Percentiles rank a stretch among this genome's conserved stretches.
Conservation (phyloP, 2,797 vertebrate species). For the Hoplostethus atlanticus region DNA sequence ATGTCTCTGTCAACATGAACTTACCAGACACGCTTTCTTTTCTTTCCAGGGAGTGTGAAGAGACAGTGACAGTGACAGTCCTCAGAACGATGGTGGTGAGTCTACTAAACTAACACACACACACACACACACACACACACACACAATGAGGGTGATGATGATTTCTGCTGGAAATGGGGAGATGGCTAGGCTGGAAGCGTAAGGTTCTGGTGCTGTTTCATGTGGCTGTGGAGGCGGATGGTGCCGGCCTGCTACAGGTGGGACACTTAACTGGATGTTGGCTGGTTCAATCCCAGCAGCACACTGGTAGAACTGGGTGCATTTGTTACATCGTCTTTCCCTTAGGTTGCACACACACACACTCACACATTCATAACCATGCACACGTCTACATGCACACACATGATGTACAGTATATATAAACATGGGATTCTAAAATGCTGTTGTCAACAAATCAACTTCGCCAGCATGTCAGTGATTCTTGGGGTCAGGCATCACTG, state of each 20-base stretch:
- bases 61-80: slow-evolving; percentile 89
- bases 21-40: slow-evolving; percentile 17
- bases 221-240: too few relatives aligned
- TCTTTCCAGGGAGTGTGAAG: slow-evolving; percentile 89
- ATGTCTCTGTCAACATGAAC: background rate
- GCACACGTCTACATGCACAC: too few relatives aligned
- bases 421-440: slow-evolving; percentile 16
- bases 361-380: background rate
- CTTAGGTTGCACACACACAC: background rate
- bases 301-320: too few relatives aligned
- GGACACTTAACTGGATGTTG: slow-evolving; percentile 6
- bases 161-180: too few relatives aligned
- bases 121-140: slow-evolving; percentile 8
- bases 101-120: slow-evolving; percentile 23
- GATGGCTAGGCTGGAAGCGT: too few relatives aligned
- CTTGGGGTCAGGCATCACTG: slow-evolving; percentile 8
- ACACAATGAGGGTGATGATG: background rate
- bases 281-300: background rate
- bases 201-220: too few relatives aligned
- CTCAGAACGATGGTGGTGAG: slow-evolving; percentile 89
- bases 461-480: slow-evolving; percentile 39
- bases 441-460: slow-evolving; percentile 50
- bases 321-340: too few relatives aligned
- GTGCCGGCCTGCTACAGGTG: background rate
- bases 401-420: slow-evolving; percentile 16